A percentile compares a stretch with the other conserved stretches of the same genome.
phyloP scores from a whole-genome alignment of 2,797 vertebrate species.

The Poeciliopsis infans region DNA sequence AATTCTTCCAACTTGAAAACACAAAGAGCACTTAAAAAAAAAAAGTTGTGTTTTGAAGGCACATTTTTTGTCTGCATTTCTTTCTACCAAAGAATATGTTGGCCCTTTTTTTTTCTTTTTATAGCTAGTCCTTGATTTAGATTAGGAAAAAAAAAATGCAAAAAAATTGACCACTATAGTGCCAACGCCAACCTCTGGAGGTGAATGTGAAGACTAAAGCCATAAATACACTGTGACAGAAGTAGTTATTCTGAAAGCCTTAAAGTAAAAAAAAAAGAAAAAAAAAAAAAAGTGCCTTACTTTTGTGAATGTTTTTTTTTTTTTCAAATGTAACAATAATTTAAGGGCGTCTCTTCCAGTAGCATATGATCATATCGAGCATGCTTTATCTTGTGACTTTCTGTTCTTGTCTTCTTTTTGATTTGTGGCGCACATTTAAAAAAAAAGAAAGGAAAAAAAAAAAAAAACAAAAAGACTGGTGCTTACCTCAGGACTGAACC shows the following conservation, averaged over 20 bases:
- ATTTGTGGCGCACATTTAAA: slow-evolving; percentile 72
- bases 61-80: slow-evolving; percentile 62
- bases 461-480: slow-evolving; percentile 60
- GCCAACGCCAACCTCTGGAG: slow-evolving; percentile 83
- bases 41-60: slow-evolving; percentile 64
- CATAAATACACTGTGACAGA: slow-evolving; percentile 86
- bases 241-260: slow-evolving; percentile 73
- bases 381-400: slow-evolving; percentile 70
- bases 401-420: slow-evolving; percentile 54
- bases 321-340: slow-evolving; percentile 57
- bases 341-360: slow-evolving; percentile 76
- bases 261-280: slow-evolving; percentile 49
- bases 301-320: slow-evolving; percentile 42
- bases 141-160: slow-evolving; percentile 26
- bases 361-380: slow-evolving; percentile 77
- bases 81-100: slow-evolving; percentile 70
- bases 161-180: slow-evolving; percentile 82
- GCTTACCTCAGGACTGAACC: slow-evolving; percentile 86
- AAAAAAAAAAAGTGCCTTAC: slow-evolving; percentile 58
- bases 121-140: slow-evolving; percentile 59
- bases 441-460: not conserved
- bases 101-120: slow-evolving; percentile 46
- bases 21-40: slow-evolving; percentile 69
- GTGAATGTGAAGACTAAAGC: slow-evolving; percentile 86
- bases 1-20: slow-evolving; percentile 63